Evolutionary conservation across 2,113 vertebrate species (phyloP).

Genomic region (Ivindomyrus marchei): DNA sequence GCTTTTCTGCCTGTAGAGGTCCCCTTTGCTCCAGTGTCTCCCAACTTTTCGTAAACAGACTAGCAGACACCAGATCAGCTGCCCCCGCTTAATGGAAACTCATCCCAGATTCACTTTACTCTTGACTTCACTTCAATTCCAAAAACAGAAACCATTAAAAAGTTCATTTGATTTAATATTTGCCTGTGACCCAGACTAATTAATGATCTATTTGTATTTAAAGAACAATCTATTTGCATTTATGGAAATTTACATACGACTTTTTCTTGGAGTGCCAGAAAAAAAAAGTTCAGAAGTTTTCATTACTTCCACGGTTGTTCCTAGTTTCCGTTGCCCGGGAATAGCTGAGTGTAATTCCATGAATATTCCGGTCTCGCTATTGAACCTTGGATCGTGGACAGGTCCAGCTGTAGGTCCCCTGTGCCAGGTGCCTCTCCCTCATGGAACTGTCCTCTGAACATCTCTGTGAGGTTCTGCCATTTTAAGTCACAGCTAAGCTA

Average conservation of each 20-base stretch:
- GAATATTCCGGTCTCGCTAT: not conserved
- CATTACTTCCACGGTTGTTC: not conserved
- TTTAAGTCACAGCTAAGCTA: not conserved
- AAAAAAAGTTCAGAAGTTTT: not conserved
- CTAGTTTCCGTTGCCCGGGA: not conserved
- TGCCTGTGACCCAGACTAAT: not conserved
- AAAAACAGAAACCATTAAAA: not conserved
- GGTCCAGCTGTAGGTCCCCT: not conserved
- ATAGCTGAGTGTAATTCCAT: not conserved
- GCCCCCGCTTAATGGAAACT: not conserved
- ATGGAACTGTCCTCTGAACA: not conserved
- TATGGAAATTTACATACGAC: not conserved
- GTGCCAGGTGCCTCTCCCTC: not conserved
- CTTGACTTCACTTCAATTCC: not conserved
- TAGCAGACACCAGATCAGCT: no score
- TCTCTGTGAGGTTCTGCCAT: not conserved
- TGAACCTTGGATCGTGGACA: not conserved
- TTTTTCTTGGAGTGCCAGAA: not conserved
- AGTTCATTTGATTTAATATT: not conserved
- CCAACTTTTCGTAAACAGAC: not conserved
- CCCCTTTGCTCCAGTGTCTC: conserved; percentile 23
- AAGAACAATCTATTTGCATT: not conserved
- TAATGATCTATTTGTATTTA: not conserved
- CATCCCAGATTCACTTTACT: not conserved
- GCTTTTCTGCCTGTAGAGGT: conserved; percentile 24